Evolutionary conservation across 2,113 vertebrate genomes (phyloP), one percentile per base, ranked within the genome.

Genomic region (Nothobranchius furzeri): DNA sequence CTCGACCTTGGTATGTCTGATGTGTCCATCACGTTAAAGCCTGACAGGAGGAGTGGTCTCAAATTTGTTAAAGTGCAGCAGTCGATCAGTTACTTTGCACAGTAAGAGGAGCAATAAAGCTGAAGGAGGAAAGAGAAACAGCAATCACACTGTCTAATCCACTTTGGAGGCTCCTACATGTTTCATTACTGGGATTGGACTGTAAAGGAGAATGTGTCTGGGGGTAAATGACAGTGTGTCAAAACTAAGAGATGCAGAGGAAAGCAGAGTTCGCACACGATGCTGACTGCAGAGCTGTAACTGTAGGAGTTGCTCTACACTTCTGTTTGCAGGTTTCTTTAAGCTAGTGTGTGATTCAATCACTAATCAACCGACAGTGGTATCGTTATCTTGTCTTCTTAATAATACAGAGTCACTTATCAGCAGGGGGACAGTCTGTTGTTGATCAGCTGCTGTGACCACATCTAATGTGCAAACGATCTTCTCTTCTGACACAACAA

Each of bases 121-220:
- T 55, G 15, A 67, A 30, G 64, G 51, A 57, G 68, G 47, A 64
- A 68, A 66, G 57, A 51, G 50, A 67, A 55, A 49, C 61, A 60
- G 75, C 49, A 30, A 56, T 59, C 64, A 68, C 76, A 71, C 51
- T 54, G 47, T 35, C 50, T 68, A 79, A 90, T 91, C 84, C 73
- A 84, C 81, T 87, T 79, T 65, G 65, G 43, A 51, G 55, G 68
- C 72, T 78, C 60, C 65, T 55, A 35, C 30, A 65, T 47, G 73
- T 76, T 85, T 85, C 75, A 90, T 90, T 90, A 91, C 68, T 60
- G 78, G 84, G 75, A 87, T 84, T 88, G 85, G 64, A 81, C 46
- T 56, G 66, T 36, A 77, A 59, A 81, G 67, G 61, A 10, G 43
- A 51, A 51, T 60, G 58, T 71, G 67, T 67, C 71, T 70, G 43